Evolutionary conservation across 2,888 invertebrate genomes (phyloP), one percentile per base, ranked within the genome.

Genomic region (Meandrusa payeni): DNA sequence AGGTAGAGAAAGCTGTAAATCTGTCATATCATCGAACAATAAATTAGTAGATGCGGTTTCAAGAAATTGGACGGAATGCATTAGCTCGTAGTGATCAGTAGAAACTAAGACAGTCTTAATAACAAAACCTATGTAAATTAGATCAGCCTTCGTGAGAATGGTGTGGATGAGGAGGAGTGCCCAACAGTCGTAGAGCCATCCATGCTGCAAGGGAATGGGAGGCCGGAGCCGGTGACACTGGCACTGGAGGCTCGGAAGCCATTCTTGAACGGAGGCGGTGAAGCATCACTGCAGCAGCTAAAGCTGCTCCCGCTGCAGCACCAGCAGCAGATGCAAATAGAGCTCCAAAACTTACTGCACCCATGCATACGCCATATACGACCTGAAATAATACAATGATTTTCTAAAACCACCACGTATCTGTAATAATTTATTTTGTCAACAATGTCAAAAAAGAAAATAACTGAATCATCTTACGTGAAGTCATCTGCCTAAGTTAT

Each of bases 341-440:
- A 2, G 95, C 93, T 57, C 96, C 96, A 72, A 97, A 97, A 13
- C 95, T 95, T 0, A 95, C 93, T 12, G 96, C 94, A 0, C 96
- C 96, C 89, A 97, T 92, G 63, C 96, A 97, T 37, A 97, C 95
- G 17, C 96, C 96, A 71, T 97, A 97, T 3, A 97, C 95, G 0
- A 95, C 95, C 86, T 86, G 1, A 52, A 57, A 36, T 13, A 20
- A 13, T 2, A 17, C n/a, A 20, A 15, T n/a, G n/a, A n/a, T n/a
- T n/a, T n/a, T n/a, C n/a, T n/a, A n/a, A n/a, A n/a, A n/a, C n/a
- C n/a, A n/a, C n/a, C n/a, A n/a, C n/a, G n/a, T n/a, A n/a, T n/a
- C n/a, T n/a, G n/a, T n/a, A n/a, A n/a, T n/a, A n/a, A n/a, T n/a
- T n/a, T n/a, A n/a, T n/a, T n/a, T n/a, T n/a, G n/a, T n/a, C n/a